Evolutionary conservation across 92 coral and sea anemone genomes (phyloP).

Genomic region (Porites lobata): DNA sequence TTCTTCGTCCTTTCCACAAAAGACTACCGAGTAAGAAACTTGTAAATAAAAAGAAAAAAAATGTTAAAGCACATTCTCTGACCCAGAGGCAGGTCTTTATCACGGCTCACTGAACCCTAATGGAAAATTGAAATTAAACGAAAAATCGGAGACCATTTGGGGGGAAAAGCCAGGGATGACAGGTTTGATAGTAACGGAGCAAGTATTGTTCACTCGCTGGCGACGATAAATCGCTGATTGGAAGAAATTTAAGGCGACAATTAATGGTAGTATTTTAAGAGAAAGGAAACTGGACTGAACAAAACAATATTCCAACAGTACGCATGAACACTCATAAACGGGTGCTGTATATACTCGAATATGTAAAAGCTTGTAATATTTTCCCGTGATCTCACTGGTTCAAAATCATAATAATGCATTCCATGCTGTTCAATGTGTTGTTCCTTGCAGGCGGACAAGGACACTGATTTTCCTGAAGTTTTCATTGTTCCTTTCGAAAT

Average conservation of each 20-base stretch:
- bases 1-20: no score
- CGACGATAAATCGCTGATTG: neutral
- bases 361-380: slow-evolving; percentile 9
- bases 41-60: neutral
- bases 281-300: neutral
- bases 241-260: neutral
- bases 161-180: neutral
- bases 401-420: slow-evolving; percentile 25
- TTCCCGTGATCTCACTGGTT: slow-evolving; percentile 42
- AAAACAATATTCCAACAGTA: neutral
- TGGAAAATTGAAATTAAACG: neutral
- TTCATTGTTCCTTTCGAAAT: neutral
- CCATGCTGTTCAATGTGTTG: no score
- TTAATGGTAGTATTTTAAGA: neutral
- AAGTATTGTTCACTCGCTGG: no score
- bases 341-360: slow-evolving; percentile 7
- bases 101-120: slow-evolving; percentile 12
- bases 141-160: neutral
- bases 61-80: neutral
- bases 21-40: no score
- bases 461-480: no score
- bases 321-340: slow-evolving; percentile 38
- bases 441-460: no score
- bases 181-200: no score
- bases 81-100: slow-evolving; percentile 16